Percentiles rank a stretch among this genome's conserved stretches.
phyloP scores from a whole-genome alignment of 2,797 vertebrate genomes.

The Leptatherina wallacei region DNA sequence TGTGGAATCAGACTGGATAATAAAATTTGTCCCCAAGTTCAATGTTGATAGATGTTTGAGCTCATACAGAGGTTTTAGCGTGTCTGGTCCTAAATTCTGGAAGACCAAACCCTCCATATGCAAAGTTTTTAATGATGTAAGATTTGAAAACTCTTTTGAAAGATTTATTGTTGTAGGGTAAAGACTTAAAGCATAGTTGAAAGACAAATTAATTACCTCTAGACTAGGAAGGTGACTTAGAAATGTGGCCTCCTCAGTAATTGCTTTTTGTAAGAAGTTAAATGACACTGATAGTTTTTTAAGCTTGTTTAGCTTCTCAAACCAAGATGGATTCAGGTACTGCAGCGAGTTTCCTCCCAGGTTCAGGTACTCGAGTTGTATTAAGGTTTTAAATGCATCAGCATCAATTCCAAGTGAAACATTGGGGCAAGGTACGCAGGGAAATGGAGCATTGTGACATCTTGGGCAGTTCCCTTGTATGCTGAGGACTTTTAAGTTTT shows the following conservation, averaged over 20 bases:
- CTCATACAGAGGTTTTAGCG: conserved; percentile 77
- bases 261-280: conserved; percentile 84
- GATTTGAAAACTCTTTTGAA: conserved; percentile 83
- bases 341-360: conserved; percentile 90
- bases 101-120: conserved; percentile 89
- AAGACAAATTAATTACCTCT: conserved; percentile 88
- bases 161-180: conserved; percentile 83
- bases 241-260: conserved; percentile 80
- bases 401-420: conserved; percentile 82
- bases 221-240: conserved; percentile 80
- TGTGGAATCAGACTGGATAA: conserved; percentile 82
- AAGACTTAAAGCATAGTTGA: conserved; percentile 84
- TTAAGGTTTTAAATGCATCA: conserved; percentile 84
- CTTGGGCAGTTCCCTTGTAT: conserved; percentile 95
- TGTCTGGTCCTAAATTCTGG: conserved; percentile 70
- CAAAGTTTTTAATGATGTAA: conserved; percentile 83
- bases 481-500: conserved; percentile 82
- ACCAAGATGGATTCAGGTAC: conserved; percentile 83
- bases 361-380: conserved; percentile 78
- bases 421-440: conserved; percentile 87
- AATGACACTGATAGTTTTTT: conserved; percentile 85
- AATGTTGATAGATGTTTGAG: conserved; percentile 86
- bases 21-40: conserved; percentile 92
- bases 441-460: conserved; percentile 89
- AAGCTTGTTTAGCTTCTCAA: conserved; percentile 81